Evolutionary conservation across 2,113 vertebrate genomes (phyloP).

Genomic region (Taxidea taxus): DNA sequence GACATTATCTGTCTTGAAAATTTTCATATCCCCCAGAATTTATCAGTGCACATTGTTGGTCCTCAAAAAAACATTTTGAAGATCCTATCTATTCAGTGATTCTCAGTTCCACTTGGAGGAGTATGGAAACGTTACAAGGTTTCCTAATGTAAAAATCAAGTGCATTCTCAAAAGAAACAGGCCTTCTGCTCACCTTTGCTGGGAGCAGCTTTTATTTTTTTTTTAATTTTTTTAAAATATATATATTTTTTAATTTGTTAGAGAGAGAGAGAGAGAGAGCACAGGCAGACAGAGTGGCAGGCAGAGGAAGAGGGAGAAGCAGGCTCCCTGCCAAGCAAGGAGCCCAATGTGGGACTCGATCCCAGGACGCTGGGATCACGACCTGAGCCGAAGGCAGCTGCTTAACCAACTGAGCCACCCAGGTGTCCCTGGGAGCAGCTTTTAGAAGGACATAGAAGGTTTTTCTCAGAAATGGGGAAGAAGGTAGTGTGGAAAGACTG

Average conservation of each 20-base stretch:
- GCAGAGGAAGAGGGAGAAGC: too few relatives aligned
- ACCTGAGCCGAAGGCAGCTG: too few relatives aligned
- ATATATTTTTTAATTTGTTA: too few relatives aligned
- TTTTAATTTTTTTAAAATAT: too few relatives aligned
- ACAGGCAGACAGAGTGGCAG: too few relatives aligned
- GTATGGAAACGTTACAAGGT: neutral
- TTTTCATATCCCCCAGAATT: neutral
- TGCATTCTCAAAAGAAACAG: neutral
- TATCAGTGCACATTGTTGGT: neutral
- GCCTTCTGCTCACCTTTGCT: neutral
- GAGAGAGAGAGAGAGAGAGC: too few relatives aligned
- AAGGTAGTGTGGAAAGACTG: neutral
- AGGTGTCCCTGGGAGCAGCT: neutral
- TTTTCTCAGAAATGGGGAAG: neutral
- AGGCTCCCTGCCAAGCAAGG: too few relatives aligned
- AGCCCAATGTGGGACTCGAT: too few relatives aligned
- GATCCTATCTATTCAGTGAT: neutral
- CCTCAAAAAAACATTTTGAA: neutral
- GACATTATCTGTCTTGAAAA: neutral
- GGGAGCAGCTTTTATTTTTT: neutral
- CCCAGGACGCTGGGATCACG: too few relatives aligned
- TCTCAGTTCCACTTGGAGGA: neutral
- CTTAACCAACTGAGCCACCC: too few relatives aligned
- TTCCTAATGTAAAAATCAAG: neutral
- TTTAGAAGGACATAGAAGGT: neutral